These are phyloP conservation scores for Samia ricini DNA, from an alignment of 1,140 invertebrate genomes.

Conservation along the genomic window DNA sequence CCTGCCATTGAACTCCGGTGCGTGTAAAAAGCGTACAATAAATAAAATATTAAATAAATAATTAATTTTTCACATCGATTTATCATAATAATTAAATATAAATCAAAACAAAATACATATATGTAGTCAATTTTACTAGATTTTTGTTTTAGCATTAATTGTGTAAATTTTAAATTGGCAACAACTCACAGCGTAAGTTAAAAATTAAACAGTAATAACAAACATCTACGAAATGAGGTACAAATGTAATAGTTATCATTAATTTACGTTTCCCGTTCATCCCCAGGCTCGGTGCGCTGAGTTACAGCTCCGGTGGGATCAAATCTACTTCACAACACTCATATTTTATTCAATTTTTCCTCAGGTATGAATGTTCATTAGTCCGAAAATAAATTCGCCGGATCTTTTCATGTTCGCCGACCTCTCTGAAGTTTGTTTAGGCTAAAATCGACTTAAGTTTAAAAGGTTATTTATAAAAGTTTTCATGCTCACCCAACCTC, in stretches of 20 bases:
- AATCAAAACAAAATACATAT: no score
- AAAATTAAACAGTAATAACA: conserved; percentile 22
- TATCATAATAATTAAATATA: no score
- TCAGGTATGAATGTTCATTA: conserved; percentile 68
- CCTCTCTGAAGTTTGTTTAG: conserved; percentile 28
- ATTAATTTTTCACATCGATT: no score
- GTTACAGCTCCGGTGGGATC: conserved; percentile 46
- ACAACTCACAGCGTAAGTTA: no score
- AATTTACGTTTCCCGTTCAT: conserved; percentile 47
- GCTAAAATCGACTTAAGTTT: conserved; percentile 10
- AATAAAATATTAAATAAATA: no score
- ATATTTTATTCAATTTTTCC: conserved; percentile 68
- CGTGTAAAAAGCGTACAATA: no score
- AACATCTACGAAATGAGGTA: conserved; percentile 24
- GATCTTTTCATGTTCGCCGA: conserved; percentile 43
- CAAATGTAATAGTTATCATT: conserved; percentile 51
- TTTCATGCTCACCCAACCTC: conserved; percentile 1
- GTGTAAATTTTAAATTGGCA: no score
- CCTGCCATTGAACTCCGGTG: no score
- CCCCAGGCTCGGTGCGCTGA: conserved; percentile 40
- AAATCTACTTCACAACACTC: conserved; percentile 52
- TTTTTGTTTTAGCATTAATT: no score
- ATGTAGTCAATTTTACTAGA: no score
- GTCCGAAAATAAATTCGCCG: conserved; percentile 55
- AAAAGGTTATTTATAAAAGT: conserved; percentile 13